Evolutionary conservation across 2,113 vertebrate genomes (phyloP), one percentile per base, ranked within the genome.

Genomic region (Xyliphius kryptos): DNA sequence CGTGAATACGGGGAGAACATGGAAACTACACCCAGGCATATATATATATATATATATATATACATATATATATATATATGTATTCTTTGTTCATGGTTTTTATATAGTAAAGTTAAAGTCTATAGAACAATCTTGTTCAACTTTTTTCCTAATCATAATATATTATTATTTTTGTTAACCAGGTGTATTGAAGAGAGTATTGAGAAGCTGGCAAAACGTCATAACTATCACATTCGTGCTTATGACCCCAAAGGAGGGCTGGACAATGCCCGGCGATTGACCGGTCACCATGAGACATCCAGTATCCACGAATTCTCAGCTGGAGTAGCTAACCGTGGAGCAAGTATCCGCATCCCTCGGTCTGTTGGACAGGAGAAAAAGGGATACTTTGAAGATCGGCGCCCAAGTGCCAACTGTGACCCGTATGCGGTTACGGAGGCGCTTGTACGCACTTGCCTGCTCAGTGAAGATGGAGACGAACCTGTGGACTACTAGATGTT

Each of bases 311-410:
- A 92, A 77, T 98, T 98, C 78, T 97, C 95, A 0, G 94, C 94
- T 0, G 92, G 93, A 0, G 93, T 97, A 54, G 94, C 92, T 71
- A 95, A 97, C 72, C 89, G 94, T 0, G 83, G 91, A 0, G 91
- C 92, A 70, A 95, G 94, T 80, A 97, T 98, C 79, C 94, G 93
- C 70, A 97, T 98, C 75, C 94, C 94, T 1, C 86, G 91, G 40
- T 58, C 76, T 0, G 92, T 95, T 3, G 94, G 90, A 64, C 90
- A 94, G 3, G 92, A 94, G 56, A 91, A 91, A 82, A 92, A 85
- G 79, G 95, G 94, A 54, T 98, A 97, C 85, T 94, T 98, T 0
- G 94, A 97, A 80, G 95, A 97, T 79, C 92, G 94, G 19, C 91
- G 93, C 16, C 93, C 95, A 0, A 94, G 93, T 0, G 94, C 94